These are phyloP conservation scores for Dipodomys stephensi DNA, from an alignment of 2,113 vertebrate genomes.

Conservation along the genomic window DNA sequence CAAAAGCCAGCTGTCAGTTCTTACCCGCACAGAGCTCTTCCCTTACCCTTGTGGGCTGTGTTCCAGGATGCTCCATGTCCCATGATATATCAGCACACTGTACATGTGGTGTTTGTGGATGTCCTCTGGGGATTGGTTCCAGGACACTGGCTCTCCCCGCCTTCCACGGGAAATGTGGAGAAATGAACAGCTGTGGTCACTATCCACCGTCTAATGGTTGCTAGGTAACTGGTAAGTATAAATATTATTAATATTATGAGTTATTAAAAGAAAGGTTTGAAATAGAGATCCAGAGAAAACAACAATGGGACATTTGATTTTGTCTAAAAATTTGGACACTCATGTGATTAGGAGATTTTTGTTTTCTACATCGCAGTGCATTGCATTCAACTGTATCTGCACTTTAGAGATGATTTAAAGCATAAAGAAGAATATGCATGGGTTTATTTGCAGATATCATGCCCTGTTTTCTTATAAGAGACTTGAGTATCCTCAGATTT, in stretches of 20 bases:
- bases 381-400: neutral
- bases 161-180: neutral
- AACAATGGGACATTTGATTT: neutral
- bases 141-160: neutral
- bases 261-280: neutral
- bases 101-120: neutral
- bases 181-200: neutral
- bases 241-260: neutral
- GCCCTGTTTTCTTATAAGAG: neutral
- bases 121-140: too few relatives aligned
- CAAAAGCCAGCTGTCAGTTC: too few relatives aligned
- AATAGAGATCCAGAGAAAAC: neutral
- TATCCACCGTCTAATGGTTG: neutral
- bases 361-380: neutral
- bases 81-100: neutral
- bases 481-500: neutral
- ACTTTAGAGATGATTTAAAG: neutral
- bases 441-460: neutral
- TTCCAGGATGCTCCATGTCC: neutral
- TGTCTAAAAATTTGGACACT: neutral
- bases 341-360: neutral
- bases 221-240: neutral
- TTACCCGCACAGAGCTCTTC: too few relatives aligned
- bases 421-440: neutral
- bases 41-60: too few relatives aligned